Base-by-base conservation (phyloP, 2,113 vertebrate species). In the Myotis yumanensis region DNA sequence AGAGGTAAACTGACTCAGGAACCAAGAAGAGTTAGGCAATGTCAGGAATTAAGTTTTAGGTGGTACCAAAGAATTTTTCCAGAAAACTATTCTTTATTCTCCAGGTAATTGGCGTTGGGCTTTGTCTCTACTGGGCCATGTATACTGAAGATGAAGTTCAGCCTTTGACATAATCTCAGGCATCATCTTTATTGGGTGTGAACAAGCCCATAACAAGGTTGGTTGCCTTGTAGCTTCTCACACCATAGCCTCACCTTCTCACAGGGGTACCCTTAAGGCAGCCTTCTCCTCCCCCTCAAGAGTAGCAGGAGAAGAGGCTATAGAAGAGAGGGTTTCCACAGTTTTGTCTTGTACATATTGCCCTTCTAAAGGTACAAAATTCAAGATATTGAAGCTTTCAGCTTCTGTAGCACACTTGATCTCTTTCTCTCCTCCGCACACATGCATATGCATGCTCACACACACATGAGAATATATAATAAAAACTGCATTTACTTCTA, bases 1-100 rank as follows among this genome's bases (percentile, higher is more conserved):
- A 72, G 11, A 71, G 64, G n/a, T 28, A 90, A 86, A 94, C 43
- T 64, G 81, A 79, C 32, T 90, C 64, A 86, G 81, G 77, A 64
- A 52, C n/a, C 64, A 64, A 86, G 72, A 90, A 94, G 8, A 6
- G 5, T 62, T 90, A 40, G 72, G 14, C 51, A 71, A 12, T 43
- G 20, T 85, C 81, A 85, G 43, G 79, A 59, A 51, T 37, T 48
- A 69, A 4, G 18, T 46, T 85, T 14, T 94, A 69, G 71, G 37
- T 71, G 40, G 32, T 94, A 69, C 48, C 62, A 69, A 83, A 40
- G 18, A 89, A 51, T 79, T 79, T 90, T 94, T 40, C 20, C 20
- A 76, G 59, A 75, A 52, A 68, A 82, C 23, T 18, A 16, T 15
- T 48, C 37, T 90, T 83, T 83, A 76, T 69, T 62, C 16, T 91